Evolutionary conservation across 2,888 invertebrate genomes (phyloP), one percentile per base, ranked within the genome.

Genomic region (Gandaritis pyraliata): DNA sequence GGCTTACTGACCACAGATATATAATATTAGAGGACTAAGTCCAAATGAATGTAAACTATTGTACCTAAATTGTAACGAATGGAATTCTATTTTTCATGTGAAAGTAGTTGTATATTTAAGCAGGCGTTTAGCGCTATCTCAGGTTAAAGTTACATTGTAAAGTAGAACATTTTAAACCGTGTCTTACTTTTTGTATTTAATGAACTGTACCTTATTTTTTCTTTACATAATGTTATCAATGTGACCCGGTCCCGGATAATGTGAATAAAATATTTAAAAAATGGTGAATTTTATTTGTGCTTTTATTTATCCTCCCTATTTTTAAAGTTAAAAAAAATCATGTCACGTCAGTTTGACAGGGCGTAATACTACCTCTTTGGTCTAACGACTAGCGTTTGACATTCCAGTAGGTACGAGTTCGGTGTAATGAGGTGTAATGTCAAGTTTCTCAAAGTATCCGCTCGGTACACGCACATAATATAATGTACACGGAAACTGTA

Each of bases 211-310:
- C 88, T 87, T 85, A 82, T 85, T 87, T 73, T 72, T 72, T 84
- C 80, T 87, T 85, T 88, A 87, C 83, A 86, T 82, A 82, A 80
- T 86, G 85, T 88, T 88, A 85, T 85, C 81, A 80, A 80, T 83
- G 84, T 86, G 83, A 85, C 81, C 80, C 79, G 86, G 84, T 83
- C 82, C 85, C 76, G 88, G 84, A 80, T 78, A 78, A 82, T 85
- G 82, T 85, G 77, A 84, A 85, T 84, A 84, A 86, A 88, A 83
- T 81, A 80, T 83, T 72, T 58, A 73, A 74, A 74, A 85, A 86
- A 80, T 78, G 76, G 76, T 77, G 73, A 77, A 74, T 69, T 72
- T 72, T 70, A 57, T 64, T 58, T 68, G 72, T 66, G 58, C 46
- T 75, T 72, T 77, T 51, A 71, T 73, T 74, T n/a, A 49, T 16